Percentiles rank a stretch among this genome's conserved stretches.
Evolutionary conservation across 2,888 invertebrate species (phyloP).

Genomic region (Tetanocera ferruginea): DNA sequence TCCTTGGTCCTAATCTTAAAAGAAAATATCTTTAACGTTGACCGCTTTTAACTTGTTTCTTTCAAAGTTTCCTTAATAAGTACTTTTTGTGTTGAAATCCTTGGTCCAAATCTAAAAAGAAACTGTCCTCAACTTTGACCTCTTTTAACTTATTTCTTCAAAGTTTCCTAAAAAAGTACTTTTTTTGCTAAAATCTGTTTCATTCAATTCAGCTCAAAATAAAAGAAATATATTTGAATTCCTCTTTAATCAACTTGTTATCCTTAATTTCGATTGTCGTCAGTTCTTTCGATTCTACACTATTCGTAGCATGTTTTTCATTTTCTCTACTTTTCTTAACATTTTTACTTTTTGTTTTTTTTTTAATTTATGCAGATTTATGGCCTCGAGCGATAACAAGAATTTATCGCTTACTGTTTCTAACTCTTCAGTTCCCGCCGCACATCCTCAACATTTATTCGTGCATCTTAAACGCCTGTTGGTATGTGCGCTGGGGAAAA

Average conservation of each 20-base stretch:
- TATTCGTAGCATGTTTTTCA: background rate
- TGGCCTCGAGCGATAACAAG: slow-evolving; percentile 58
- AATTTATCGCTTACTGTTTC: slow-evolving; percentile 54
- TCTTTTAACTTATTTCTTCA: too few species aligned
- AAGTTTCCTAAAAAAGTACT: too few species aligned
- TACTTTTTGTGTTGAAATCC: too few species aligned
- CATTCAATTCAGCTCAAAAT: too few species aligned
- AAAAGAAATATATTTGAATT: background rate
- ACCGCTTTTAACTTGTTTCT: too few species aligned
- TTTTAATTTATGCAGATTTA: slow-evolving; percentile 60
- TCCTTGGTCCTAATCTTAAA: too few species aligned
- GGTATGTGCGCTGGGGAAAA: background rate
- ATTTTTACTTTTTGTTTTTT: background rate
- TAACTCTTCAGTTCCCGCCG: background rate
- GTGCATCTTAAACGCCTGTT: background rate
- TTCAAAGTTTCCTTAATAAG: too few species aligned
- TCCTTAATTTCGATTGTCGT: background rate
- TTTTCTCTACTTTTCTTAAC: background rate
- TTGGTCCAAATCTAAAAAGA: too few species aligned
- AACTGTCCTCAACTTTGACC: too few species aligned
- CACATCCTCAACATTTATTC: background rate
- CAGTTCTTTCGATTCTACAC: background rate
- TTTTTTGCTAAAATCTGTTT: too few species aligned
- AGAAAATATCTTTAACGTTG: too few species aligned
- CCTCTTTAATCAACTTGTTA: background rate